phyloP scores from a whole-genome alignment of 2,888 invertebrate species.

The Lasioglossum lativentre region DNA sequence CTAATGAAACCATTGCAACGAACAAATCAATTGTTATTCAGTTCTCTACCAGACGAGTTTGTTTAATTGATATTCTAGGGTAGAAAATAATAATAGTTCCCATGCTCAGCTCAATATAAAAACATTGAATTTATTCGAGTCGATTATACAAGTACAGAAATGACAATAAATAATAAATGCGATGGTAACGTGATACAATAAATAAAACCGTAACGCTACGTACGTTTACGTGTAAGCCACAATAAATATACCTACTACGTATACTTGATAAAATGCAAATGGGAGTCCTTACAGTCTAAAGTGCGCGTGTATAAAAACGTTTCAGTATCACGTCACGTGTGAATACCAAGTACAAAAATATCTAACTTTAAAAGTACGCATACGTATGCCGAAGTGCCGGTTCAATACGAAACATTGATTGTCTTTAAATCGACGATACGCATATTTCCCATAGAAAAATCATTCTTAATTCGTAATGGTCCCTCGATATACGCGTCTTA shows the following conservation, averaged over 20 bases:
- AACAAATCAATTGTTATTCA: neutral
- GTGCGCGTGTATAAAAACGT: constrained; percentile 54
- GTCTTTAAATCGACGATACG: constrained; percentile 41
- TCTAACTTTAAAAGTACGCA: constrained; percentile 64
- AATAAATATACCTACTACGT: constrained; percentile 77
- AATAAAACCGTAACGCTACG: constrained; percentile 75
- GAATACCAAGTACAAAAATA: constrained; percentile 69
- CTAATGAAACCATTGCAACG: neutral
- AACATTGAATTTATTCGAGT: constrained; percentile 79
- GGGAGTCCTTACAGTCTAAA: constrained; percentile 48
- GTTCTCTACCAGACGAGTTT: neutral
- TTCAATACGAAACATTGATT: constrained; percentile 53
- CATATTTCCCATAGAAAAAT: constrained; percentile 21
- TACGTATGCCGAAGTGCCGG: constrained; percentile 48
- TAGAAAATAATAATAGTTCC: neutral
- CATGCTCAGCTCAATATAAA: constrained; percentile 66
- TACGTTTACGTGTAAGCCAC: constrained; percentile 74
- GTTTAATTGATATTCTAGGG: neutral
- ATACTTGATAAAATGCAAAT: constrained; percentile 72
- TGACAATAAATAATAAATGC: constrained; percentile 82
- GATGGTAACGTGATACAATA: constrained; percentile 83
- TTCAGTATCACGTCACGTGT: constrained; percentile 50
- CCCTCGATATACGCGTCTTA: constrained; percentile 39
- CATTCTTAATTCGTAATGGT: constrained; percentile 47
- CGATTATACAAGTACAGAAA: constrained; percentile 78